phyloP scores from a whole-genome alignment of 2,888 invertebrate species.

The Lomographa bimaculata region DNA sequence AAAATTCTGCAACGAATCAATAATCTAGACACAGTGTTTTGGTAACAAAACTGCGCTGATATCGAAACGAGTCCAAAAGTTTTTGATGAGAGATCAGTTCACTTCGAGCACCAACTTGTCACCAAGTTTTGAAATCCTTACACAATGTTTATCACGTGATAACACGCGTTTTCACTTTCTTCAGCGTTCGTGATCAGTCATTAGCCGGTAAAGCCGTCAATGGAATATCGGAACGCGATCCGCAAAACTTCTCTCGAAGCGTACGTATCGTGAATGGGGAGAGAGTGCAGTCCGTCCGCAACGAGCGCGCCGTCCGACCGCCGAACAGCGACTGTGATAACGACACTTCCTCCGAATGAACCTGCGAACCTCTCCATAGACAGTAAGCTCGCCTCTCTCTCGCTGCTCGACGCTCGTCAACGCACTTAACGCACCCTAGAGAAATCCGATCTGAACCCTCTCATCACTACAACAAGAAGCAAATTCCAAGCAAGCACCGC shows the following conservation, averaged over 20 bases:
- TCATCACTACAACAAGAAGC: constrained; percentile 50
- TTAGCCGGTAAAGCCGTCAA: constrained; percentile 54
- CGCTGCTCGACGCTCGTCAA: constrained; percentile 46
- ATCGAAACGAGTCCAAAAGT: constrained; percentile 68
- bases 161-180: constrained; percentile 72
- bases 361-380: constrained; percentile 70
- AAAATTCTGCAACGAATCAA: constrained; percentile 58
- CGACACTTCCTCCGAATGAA: constrained; percentile 73
- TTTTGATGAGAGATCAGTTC: constrained; percentile 55
- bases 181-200: constrained; percentile 61
- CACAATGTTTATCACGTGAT: constrained; percentile 65
- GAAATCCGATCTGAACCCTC: constrained; percentile 55
- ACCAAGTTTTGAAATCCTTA: constrained; percentile 58
- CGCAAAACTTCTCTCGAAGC: constrained; percentile 71
- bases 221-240: constrained; percentile 60
- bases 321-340: constrained; percentile 82
- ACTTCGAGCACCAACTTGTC: constrained; percentile 55
- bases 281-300: constrained; percentile 41
- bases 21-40: constrained; percentile 74
- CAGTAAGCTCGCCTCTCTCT: constrained; percentile 74
- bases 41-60: constrained; percentile 73
- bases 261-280: constrained; percentile 43
- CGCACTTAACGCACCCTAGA: constrained; percentile 50
- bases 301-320: constrained; percentile 71
- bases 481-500: constrained; percentile 50